A percentile compares a stretch with the other conserved stretches of the same genome.
These are phyloP conservation scores for Myioborus miniatus DNA, from an alignment of 2,797 vertebrate species.

Conservation along the genomic window DNA sequence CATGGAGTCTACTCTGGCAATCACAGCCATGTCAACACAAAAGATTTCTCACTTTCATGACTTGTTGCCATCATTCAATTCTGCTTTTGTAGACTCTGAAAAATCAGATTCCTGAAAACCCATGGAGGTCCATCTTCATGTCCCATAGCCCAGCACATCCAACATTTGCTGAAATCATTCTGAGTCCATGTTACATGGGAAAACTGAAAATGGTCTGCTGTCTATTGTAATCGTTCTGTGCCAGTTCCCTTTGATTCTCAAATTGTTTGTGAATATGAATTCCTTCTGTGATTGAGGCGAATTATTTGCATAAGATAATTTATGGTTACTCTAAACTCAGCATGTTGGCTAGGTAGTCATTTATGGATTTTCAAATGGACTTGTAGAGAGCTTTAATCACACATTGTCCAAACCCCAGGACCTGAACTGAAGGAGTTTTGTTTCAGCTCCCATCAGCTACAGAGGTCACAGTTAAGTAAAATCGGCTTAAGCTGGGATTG, in stretches of 20 bases:
- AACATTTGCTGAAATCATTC: neutral
- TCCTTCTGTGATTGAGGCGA: rapidly evolving
- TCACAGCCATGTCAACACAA: neutral
- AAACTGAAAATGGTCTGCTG: neutral
- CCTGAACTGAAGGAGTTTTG: neutral
- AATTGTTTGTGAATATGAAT: neutral
- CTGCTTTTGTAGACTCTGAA: neutral
- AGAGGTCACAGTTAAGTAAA: constrained; percentile 53
- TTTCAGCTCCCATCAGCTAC: constrained; percentile 27
- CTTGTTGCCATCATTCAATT: neutral
- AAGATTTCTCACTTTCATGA: neutral
- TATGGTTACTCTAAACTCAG: neutral
- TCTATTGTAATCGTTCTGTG: neutral
- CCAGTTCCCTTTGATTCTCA: neutral
- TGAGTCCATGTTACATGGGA: neutral
- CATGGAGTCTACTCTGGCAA: neutral
- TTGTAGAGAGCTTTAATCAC: neutral
- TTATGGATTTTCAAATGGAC: neutral
- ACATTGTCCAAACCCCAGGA: neutral
- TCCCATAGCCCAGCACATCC: neutral
- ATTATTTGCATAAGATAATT: neutral
- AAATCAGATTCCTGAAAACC: neutral
- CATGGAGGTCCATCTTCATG: neutral
- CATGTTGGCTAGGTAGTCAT: neutral
- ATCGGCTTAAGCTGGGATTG: constrained; percentile 33